Evolutionary conservation across 1,140 invertebrate genomes (phyloP), one percentile per base, ranked within the genome.

Genomic region (Pemphigus obesinymphae): DNA sequence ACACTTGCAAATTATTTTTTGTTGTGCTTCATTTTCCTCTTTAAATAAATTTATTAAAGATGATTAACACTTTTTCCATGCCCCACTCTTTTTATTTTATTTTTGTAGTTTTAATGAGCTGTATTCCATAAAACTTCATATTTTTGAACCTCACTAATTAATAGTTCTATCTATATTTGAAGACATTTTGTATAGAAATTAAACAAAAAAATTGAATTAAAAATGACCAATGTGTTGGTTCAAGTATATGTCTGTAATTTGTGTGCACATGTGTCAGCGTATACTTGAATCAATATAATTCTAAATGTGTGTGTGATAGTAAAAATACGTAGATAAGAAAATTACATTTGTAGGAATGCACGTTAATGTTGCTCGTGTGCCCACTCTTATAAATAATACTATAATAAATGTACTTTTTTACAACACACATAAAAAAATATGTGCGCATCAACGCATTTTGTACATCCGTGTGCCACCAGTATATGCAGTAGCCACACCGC

Each of bases 81-180:
- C 66, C 66, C 66, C 66, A 70, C 43, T 70, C 66, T 70, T 43
- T 70, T 70, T 5, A 70, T 2, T 68, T 68, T 68, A 68, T 68
- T 37, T 70, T 70, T 70, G 5, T 70, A 70, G 66, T 70, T 37
- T 70, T 70, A n/a, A 1, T 1, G 37, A 70, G 66, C 66, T 70
- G 66, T 70, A 70, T 70, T 70, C 66, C 66, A 70, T 37, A 68
- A 70, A 7, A 70, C 2, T 70, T 70, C 66, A 45, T 70, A 5
- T 70, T 70, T 70, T 70, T 70, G 66, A n/a, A 45, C 66, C 66
- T 70, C 37, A 70, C 66, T 70, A 70, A 70, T 70, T 70, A 70
- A 70, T n/a, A 70, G 5, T 5, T 70, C 63, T 68, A n/a, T 70
- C 40, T 3, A 70, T 70, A 70, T 34, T 70, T 70, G n/a, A 70